phyloP scores from a whole-genome alignment of 92 coral and sea anemone species.

The Epizoanthus rinbou region DNA sequence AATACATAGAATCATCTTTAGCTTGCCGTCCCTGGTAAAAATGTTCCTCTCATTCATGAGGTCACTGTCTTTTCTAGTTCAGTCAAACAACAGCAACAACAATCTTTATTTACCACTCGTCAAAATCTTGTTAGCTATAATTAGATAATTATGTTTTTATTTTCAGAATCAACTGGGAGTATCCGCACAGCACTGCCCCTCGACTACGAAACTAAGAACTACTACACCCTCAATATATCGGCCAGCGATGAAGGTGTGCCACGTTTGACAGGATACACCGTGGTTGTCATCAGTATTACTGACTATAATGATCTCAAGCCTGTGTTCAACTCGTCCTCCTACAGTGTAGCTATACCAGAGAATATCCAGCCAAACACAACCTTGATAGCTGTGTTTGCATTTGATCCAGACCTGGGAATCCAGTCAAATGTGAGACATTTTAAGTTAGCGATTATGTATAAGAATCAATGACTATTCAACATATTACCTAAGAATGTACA shows the following conservation, averaged over 20 bases:
- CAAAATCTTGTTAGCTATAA: too few species aligned
- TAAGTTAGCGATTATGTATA: not conserved
- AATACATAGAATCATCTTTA: not conserved
- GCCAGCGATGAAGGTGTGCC: conserved; percentile 71
- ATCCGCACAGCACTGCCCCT: conserved; percentile 61
- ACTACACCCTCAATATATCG: conserved; percentile 61
- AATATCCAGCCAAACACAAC: conserved; percentile 50
- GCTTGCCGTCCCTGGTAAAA: not conserved
- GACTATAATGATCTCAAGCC: conserved; percentile 74
- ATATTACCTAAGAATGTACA: not conserved
- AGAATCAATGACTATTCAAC: not conserved
- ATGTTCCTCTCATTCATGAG: too few species aligned
- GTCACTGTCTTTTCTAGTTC: too few species aligned
- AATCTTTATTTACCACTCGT: too few species aligned
- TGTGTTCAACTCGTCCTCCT: conserved; percentile 55
- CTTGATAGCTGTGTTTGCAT: conserved; percentile 56
- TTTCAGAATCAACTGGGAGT: conserved; percentile 63
- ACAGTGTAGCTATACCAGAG: conserved; percentile 67
- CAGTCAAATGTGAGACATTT: conserved; percentile 48
- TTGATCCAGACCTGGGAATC: conserved; percentile 47
- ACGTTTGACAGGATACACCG: conserved; percentile 38
- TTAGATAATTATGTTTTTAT: too few species aligned
- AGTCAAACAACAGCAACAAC: too few species aligned
- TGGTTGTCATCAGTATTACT: conserved; percentile 49
- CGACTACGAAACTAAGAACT: conserved; percentile 66